Evolutionary conservation across 2,888 invertebrate genomes (phyloP), one percentile per base, ranked within the genome.

Genomic region (Thera britannica): DNA sequence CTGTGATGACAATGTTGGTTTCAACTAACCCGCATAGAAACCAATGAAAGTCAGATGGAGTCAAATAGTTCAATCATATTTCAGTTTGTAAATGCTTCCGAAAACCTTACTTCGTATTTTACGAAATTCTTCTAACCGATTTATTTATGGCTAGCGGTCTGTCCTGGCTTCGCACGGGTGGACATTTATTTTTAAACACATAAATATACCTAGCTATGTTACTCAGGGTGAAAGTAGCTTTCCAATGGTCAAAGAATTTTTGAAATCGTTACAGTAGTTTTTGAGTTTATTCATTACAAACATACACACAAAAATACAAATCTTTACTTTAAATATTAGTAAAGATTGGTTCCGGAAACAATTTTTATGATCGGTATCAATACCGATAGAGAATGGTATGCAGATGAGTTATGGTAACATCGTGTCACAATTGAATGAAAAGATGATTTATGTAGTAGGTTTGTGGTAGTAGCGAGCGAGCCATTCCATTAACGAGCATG

Each of bases 401-500:
- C 51, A 63, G 63, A 70, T 70, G 59, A 63, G 66, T 63, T 63
- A 66, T 64, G 46, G 62, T 51, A 46, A 59, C 62, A 61, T 46
- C 11, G 44, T 60, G 58, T 61, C 62, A 52, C 52, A 65, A 56
- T 64, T 61, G 70, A 61, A 67, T 49, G 69, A 55, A 64, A 56
- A 55, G n/a, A 67, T 70, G 70, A 70, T 70, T 70, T 64, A 70
- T 70, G 56, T 52, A 55, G 55, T 60, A 55, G 56, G 51, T 64
- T 67, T 59, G 65, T 52, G 23, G 51, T 44, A 12, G 57, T 57
- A 35, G n/a, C 36, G 23, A 35, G n/a, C 36, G 23, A 57, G 52
- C 60, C 41, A 61, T 49, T 57, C 66, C 69, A 58, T 62, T 56
- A 60, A 62, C 44, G 60, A 58, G 55, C 65, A 23, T 62, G 65